Conservation (phyloP, 53 echinoderm and acorn worm genomes). For the Arbacia lixula region DNA sequence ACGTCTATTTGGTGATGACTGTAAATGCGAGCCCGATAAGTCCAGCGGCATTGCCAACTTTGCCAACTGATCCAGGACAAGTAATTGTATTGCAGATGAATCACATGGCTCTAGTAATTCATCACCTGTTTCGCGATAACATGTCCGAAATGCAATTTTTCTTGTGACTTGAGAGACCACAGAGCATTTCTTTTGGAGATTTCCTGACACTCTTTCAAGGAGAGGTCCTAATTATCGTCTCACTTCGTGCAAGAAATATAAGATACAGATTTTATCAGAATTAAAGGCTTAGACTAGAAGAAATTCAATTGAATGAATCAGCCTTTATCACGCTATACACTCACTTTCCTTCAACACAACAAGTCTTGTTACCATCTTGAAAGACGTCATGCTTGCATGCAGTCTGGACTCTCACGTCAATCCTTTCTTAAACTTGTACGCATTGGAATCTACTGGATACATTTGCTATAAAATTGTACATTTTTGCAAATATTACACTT, state of each 20-base stretch:
- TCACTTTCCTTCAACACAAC: no score
- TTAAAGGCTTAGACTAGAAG: no score
- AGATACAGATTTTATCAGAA: no score
- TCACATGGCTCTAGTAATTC: neutral
- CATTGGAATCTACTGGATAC: neutral
- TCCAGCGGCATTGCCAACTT: no score
- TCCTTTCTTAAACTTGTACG: neutral
- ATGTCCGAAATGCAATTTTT: neutral
- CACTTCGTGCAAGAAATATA: no score
- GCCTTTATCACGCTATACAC: no score
- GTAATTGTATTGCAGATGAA: constrained; percentile 3
- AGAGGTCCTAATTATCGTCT: no score
- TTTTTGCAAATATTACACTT: no score
- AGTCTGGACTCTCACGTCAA: neutral
- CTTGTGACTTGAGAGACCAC: neutral
- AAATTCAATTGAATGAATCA: neutral
- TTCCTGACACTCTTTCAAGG: no score
- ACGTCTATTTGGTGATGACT: no score
- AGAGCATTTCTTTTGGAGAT: neutral
- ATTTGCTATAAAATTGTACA: neutral
- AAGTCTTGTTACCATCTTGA: neutral
- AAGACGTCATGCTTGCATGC: neutral
- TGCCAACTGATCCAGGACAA: no score
- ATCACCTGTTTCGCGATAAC: constrained; percentile 17
- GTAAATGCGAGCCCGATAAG: no score